Percentiles rank a stretch among this genome's conserved stretches.
Evolutionary conservation across 2,888 invertebrate genomes (phyloP).

Genomic region (Scelioninae gen. 2): DNA sequence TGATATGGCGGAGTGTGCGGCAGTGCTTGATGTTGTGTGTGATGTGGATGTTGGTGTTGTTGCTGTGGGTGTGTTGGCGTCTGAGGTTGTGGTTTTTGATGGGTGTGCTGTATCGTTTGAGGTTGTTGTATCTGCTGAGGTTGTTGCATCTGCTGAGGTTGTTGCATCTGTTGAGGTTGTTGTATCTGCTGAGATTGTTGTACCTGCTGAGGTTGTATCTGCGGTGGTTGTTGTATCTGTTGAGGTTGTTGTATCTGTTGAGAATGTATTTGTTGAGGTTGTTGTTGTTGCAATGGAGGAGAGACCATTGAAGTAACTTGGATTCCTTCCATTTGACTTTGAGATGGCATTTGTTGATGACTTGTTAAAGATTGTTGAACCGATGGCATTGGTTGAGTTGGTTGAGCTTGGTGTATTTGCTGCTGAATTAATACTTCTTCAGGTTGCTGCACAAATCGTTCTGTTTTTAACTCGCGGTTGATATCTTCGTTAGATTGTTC

Average conservation of each 20-base stretch:
- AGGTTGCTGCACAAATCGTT: background rate
- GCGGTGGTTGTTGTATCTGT: too few relatives aligned
- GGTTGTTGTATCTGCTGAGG: background rate
- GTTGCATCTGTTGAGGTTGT: background rate
- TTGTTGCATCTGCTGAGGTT: background rate
- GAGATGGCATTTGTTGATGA: conserved; percentile 2
- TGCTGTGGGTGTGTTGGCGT: conserved; percentile 36
- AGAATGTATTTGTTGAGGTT: background rate
- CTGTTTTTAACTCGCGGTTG: background rate
- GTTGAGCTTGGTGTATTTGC: conserved; percentile 1
- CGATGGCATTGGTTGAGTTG: background rate
- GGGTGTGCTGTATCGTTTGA: background rate
- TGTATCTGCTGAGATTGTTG: conserved; percentile 1
- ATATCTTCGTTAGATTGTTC: background rate
- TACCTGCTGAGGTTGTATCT: background rate
- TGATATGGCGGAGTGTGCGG: too few relatives aligned
- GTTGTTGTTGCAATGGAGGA: background rate
- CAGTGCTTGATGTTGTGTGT: too few relatives aligned
- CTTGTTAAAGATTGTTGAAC: background rate
- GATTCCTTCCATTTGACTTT: background rate
- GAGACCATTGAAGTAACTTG: background rate
- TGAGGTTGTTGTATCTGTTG: too few relatives aligned
- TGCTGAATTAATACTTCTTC: conserved; percentile 4
- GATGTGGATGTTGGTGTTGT: background rate
- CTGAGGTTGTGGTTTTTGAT: background rate